Evolutionary conservation across 92 coral and sea anemone genomes (phyloP), one percentile per base, ranked within the genome.

Genomic region (Plumapathes pennacea): DNA sequence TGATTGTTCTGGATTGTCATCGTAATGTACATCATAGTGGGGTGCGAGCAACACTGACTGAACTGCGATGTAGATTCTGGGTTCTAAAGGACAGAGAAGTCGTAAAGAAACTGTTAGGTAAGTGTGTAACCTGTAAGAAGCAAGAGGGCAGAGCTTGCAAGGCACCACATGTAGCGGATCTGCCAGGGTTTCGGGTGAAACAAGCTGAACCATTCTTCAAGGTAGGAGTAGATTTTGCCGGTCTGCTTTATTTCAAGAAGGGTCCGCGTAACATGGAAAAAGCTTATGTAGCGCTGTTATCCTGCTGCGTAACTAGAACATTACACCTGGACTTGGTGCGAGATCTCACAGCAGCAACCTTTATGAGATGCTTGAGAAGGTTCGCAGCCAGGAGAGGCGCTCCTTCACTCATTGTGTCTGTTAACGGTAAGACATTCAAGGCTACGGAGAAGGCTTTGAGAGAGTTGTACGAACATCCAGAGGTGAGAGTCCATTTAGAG

Each of bases 181-280:
- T 64, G 41, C 72, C 82, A 29, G 67, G 21, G 26, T 74, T 64
- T 33, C 36, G 74, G 43, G 74, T 63, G 10, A 63, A 33, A 15
- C 33, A 67, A 42, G 41, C 47, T 0, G 43, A 36, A 47, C 75
- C 82, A 25, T 72, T 65, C 29, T 45, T 66, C 15, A 50, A 37
- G 64, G 27, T 30, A 49, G 73, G 80, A 3, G 61, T 62, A 0
- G 80, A 72, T 30, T 65, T 74, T 23, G 80, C 64, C 24, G 80
- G 80, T 0, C 80, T 72, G 5, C 29, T 72, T 44, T 72, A 62
- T 28, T 23, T 47, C 7, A 49, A 61, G 48, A n/a, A 26, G 3
- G 38, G 11, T 0, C 17, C 36, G 21, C 42, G 24, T 5, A 54
- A 27, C 22, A 56, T 21, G 57, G 25, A 13, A 10, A 60, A 60